Conservation (phyloP, 2,888 invertebrate genomes). For the Scaptomyza flava region DNA sequence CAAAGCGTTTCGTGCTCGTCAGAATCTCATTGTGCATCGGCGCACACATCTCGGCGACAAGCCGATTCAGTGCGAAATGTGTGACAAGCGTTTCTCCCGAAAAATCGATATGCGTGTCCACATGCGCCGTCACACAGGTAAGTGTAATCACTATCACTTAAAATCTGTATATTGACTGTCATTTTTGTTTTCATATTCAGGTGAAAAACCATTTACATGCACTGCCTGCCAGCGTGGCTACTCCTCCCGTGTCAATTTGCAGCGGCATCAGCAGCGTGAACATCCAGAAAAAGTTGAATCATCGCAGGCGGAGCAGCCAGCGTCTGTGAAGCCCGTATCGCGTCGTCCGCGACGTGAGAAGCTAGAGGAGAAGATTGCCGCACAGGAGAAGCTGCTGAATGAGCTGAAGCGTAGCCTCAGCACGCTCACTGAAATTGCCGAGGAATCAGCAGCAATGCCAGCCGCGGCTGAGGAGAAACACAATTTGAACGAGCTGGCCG, state of each 20-base stretch:
- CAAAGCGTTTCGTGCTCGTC: conserved; percentile 81
- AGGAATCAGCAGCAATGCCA: conserved; percentile 47
- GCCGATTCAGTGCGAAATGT: conserved; percentile 80
- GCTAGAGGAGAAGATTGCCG: conserved; percentile 65
- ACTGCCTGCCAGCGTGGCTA: conserved; percentile 78
- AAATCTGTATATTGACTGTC: not conserved
- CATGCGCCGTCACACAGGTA: conserved; percentile 81
- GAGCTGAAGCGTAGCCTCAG: conserved; percentile 64
- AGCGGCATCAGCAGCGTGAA: conserved; percentile 79
- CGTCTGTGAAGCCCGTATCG: conserved; percentile 41
- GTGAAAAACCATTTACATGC: conserved; percentile 81
- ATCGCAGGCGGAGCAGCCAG: not conserved
- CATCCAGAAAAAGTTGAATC: conserved; percentile 50
- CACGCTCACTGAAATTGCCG: conserved; percentile 44
- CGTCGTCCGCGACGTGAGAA: conserved; percentile 67
- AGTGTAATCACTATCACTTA: conserved; percentile 7
- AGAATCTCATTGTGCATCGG: conserved; percentile 82
- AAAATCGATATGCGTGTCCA: conserved; percentile 83
- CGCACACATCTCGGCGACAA: conserved; percentile 80
- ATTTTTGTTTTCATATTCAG: conserved; percentile 33
- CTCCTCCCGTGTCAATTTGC: conserved; percentile 81
- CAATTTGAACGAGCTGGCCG: conserved; percentile 38
- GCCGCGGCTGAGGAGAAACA: conserved; percentile 26
- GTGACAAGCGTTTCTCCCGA: conserved; percentile 81
- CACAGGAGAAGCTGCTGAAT: conserved; percentile 68